Base-by-base conservation (phyloP, 2,113 vertebrate genomes). In the Galemys pyrenaicus region DNA sequence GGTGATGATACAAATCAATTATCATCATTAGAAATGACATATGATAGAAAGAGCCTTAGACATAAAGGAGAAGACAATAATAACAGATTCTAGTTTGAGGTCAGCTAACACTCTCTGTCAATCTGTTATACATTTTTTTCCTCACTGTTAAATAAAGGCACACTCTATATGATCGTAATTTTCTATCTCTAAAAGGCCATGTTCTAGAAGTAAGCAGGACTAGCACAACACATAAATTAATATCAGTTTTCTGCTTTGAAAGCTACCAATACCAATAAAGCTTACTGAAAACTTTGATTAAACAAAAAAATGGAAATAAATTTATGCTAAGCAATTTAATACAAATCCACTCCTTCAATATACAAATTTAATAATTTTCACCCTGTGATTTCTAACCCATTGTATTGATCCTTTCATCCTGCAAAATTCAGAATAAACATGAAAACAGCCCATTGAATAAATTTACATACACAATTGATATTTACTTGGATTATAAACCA, bases 311-410 rank as follows among this genome's bases (percentile, higher is more conserved):
- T 28, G 87, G 17, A 58, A 81, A 56, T 30, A n/a, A 89, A 82
- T 58, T 82, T 60, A 85, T 8, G 20, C 35, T 39, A 82, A 87
- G 54, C 2, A 94, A 77, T 30, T 35, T 87, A 81, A 68, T 77
- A 35, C 5, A 93, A 70, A 28, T 87, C 9, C 0, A 67, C n/a
- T 62, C n/a, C 75, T 28, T 92, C 37, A 62, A 58, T 28, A 58
- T 41, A 81, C 46, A 68, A 88, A 22, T 26, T 51, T 44, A 39
- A 92, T n/a, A 86, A 37, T 75, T 51, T 87, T 95, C 28, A 90
- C 5, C 39, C 16, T 80, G 39, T 71, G 22, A 22, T 75, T 92
- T 78, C 68, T 94, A 80, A 94, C 24, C n/a, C 91, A 20, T 26
- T 92, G 9, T 24, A 77, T 30, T 60, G 56, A 82, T 39, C 80